These are phyloP conservation scores for Phasianus colchicus DNA, from an alignment of 2,113 vertebrate species.

Conservation along the genomic window DNA sequence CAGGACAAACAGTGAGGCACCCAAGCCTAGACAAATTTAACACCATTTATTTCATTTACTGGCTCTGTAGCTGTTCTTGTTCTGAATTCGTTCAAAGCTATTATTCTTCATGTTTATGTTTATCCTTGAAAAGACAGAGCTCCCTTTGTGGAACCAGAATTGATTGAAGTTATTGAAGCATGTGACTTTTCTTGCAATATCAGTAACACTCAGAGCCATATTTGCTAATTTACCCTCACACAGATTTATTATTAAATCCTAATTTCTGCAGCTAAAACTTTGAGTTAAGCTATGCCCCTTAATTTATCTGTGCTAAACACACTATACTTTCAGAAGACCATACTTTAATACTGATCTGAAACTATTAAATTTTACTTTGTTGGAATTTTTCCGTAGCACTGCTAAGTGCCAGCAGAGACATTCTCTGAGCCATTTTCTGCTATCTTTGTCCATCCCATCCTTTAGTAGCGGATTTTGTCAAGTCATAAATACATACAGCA, in stretches of 20 bases:
- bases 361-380: background rate
- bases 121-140: background rate
- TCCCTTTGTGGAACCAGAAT: background rate
- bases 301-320: background rate
- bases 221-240: background rate
- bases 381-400: background rate
- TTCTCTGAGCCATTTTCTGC: background rate
- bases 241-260: background rate
- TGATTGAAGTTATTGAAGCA: background rate
- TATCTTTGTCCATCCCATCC: background rate
- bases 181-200: background rate
- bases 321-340: background rate
- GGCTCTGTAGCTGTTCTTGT: background rate
- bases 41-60: background rate
- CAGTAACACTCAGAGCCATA: background rate
- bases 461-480: background rate
- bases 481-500: background rate
- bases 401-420: background rate
- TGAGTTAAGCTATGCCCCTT: background rate
- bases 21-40: background rate
- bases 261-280: background rate
- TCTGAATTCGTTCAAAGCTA: background rate
- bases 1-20: background rate
- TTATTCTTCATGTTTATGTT: background rate
- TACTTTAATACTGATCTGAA: background rate